Evolutionary conservation across 2,797 vertebrate genomes (phyloP), one percentile per base, ranked within the genome.

Genomic region (Hemibagrus guttatus): DNA sequence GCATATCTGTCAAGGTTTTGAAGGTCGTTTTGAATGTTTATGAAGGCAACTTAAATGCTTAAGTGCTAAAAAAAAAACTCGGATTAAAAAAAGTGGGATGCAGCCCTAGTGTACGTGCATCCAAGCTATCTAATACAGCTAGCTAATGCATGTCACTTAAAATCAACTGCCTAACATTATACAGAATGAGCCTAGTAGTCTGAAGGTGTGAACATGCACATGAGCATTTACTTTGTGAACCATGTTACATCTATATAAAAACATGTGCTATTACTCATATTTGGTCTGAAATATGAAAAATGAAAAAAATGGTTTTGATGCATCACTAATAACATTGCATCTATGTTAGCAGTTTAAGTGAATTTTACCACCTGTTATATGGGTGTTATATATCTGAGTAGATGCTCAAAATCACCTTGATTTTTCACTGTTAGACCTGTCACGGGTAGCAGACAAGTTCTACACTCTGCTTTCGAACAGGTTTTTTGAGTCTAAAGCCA

Each of bases 11-110:
- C 12, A 42, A 59, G 56, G 5, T 14, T 80, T 58, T 76, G 11
- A 59, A 8, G 31, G 59, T 49, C 23, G 64, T 81, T 79, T 39
- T 63, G 58, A 81, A 81, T 81, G 23, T 63, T 81, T 63, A 63
- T 46, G 39, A 81, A 63, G 14, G 17, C 39, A 26, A 52, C 72
- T 49, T 46, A 35, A 13, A 4, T 8, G 46, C 46, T 46, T 35
- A 58, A 39, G 58, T 35, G 17, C 54, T 35, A 17, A 79, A 59
- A 59, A 39, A 49, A 49, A 49, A 49, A 49, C 5, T 39, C 35
- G 11, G 42, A 49, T 74, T 42, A n/a, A 49, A 42, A n/a, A 14
- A 75, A 6, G 1, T n/a, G 2, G 46, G 26, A 75, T 75, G 26
- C 46, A 49, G 23, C 49, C 71, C 16, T 61, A 26, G 35, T 58